Conservation (phyloP, 2,113 vertebrate genomes). For the Grammomys surdaster region DNA sequence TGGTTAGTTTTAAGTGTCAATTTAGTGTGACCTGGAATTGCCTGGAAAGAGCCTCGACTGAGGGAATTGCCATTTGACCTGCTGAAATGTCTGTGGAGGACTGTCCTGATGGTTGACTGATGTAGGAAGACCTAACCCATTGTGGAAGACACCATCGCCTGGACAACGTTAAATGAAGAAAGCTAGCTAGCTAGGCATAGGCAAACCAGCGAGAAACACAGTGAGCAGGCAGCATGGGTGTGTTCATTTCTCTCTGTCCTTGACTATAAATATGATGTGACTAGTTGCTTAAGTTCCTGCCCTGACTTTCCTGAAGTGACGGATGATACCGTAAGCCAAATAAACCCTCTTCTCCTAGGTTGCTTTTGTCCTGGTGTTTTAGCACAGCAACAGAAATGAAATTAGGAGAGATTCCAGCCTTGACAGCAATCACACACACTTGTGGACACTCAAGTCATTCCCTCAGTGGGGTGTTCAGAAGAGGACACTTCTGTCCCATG, state of each 20-base stretch:
- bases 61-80: not conserved
- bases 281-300: not conserved
- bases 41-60: not conserved
- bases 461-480: accelerated
- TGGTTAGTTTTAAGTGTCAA: not conserved
- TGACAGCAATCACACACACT: too few relatives aligned
- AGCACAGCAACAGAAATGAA: not conserved
- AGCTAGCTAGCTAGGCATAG: not conserved
- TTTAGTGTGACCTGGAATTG: too few relatives aligned
- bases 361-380: not conserved
- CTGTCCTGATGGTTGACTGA: not conserved
- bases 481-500: accelerated
- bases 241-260: not conserved
- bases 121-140: not conserved
- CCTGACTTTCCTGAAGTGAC: not conserved
- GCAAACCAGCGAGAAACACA: not conserved
- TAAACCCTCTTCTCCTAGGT: not conserved
- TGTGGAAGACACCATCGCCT: not conserved
- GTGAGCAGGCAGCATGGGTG: not conserved
- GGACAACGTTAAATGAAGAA: not conserved
- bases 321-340: not conserved
- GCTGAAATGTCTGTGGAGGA: not conserved
- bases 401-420: not conserved
- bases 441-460: accelerated
- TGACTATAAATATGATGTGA: not conserved